Percentiles rank a stretch among this genome's conserved stretches.
Conservation (phyloP, 2,888 invertebrate species). For the Flexamia atlantica region DNA sequence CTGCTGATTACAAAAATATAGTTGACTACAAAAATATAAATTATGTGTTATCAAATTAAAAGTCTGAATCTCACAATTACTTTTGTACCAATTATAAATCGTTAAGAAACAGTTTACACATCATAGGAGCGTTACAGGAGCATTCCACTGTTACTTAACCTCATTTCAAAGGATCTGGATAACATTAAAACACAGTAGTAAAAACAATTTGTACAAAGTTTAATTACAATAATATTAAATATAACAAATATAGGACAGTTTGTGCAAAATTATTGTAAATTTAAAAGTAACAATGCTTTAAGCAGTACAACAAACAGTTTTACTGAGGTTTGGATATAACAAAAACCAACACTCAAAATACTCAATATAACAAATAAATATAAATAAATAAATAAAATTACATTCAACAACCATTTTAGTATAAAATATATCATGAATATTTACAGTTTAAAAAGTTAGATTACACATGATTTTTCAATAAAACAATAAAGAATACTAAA, state of each 20-base stretch:
- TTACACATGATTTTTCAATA: no score
- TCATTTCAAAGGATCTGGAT: no score
- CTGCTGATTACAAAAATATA: no score
- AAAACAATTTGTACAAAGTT: constrained; percentile 27
- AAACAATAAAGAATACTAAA: no score
- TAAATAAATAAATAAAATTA: constrained; percentile 23
- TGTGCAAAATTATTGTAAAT: constrained; percentile 14
- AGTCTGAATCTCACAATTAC: no score
- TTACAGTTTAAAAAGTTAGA: constrained; percentile 1
- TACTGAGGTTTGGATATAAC: not conserved
- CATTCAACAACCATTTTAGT: constrained; percentile 22
- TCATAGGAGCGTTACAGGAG: no score
- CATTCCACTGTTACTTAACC: no score
- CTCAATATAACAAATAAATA: constrained; percentile 8
- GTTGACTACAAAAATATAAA: no score
- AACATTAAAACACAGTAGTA: not conserved
- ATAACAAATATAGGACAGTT: constrained; percentile 24
- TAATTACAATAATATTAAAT: constrained; percentile 43
- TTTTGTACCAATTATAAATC: no score
- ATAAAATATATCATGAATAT: constrained; percentile 12
- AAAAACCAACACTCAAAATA: constrained; percentile 1
- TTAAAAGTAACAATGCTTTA: constrained; percentile 29
- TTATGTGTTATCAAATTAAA: no score
- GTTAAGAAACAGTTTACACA: no score
- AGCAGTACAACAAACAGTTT: constrained; percentile 12